phyloP scores from a whole-genome alignment of 1,140 invertebrate genomes.

The Samia ricini region DNA sequence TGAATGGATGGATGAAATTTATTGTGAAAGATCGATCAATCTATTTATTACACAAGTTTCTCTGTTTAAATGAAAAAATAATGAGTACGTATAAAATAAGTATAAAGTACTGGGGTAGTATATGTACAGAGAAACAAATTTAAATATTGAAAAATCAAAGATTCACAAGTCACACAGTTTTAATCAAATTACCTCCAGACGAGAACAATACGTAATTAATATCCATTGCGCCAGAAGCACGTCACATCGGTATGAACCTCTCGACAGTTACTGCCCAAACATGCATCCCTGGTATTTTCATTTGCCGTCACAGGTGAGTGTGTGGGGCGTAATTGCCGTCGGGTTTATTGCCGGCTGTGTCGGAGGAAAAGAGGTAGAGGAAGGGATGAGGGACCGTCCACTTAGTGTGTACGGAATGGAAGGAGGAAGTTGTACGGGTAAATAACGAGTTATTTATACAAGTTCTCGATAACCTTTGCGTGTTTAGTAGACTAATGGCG shows the following conservation, averaged over 20 bases:
- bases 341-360: constrained; percentile 39
- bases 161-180: background rate
- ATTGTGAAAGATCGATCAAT: too few relatives aligned
- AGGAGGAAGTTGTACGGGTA: background rate
- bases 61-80: too few relatives aligned
- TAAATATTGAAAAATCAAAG: too few relatives aligned
- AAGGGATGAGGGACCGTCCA: background rate
- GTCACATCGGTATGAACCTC: background rate
- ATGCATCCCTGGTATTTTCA: constrained; percentile 1
- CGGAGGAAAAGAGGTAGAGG: constrained; percentile 16
- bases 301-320: constrained; percentile 34
- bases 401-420: background rate
- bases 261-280: background rate
- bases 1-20: too few relatives aligned
- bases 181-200: too few relatives aligned
- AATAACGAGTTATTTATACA: background rate
- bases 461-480: background rate
- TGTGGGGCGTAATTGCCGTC: constrained; percentile 30
- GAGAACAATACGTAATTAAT: background rate
- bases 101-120: too few relatives aligned
- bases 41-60: too few relatives aligned
- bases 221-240: constrained; percentile 2
- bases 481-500: background rate
- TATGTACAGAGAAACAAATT: too few relatives aligned
- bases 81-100: too few relatives aligned